These are phyloP conservation scores for Drosophila ustulata DNA, from an alignment of 2,888 invertebrate species.

Conservation along the genomic window DNA sequence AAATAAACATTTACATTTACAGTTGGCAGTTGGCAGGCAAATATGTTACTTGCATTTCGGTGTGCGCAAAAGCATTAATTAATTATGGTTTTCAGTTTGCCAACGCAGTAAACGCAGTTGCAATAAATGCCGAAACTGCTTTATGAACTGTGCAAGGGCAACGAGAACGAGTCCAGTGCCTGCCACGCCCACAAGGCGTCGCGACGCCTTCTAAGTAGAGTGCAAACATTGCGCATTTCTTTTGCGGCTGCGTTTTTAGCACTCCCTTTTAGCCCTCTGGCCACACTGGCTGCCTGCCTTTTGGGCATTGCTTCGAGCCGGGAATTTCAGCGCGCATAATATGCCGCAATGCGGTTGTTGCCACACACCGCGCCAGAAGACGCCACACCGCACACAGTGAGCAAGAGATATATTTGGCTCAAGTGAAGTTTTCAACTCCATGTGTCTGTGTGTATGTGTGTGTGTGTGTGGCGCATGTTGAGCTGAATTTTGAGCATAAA, in stretches of 20 bases:
- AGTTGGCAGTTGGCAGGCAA: constrained; percentile 18
- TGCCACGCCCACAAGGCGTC: constrained; percentile 9
- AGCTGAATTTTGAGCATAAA: constrained; percentile 76
- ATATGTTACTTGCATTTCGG: constrained; percentile 39
- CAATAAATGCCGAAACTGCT: constrained; percentile 13
- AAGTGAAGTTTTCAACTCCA: constrained; percentile 53
- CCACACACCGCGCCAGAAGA: constrained; percentile 61
- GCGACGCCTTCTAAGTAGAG: constrained; percentile 26
- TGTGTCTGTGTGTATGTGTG: constrained; percentile 15
- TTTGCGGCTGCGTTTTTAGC: constrained; percentile 62
- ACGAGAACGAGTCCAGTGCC: background rate
- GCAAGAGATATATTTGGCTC: constrained; percentile 39
- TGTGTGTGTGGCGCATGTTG: constrained; percentile 56
- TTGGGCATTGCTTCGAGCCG: constrained; percentile 59
- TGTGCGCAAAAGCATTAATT: constrained; percentile 61
- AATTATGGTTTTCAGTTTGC: constrained; percentile 44
- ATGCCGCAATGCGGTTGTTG: constrained; percentile 82
- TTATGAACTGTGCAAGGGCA: constrained; percentile 23
- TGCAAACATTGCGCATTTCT: constrained; percentile 72
- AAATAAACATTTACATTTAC: constrained; percentile 45
- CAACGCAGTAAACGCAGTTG: constrained; percentile 12
- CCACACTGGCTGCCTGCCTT: constrained; percentile 27
- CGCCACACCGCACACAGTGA: constrained; percentile 51
- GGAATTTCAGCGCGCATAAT: constrained; percentile 80
- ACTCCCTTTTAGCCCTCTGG: background rate